Evolutionary conservation across 2,113 vertebrate genomes (phyloP).

Genomic region (Tapirus terrestris): DNA sequence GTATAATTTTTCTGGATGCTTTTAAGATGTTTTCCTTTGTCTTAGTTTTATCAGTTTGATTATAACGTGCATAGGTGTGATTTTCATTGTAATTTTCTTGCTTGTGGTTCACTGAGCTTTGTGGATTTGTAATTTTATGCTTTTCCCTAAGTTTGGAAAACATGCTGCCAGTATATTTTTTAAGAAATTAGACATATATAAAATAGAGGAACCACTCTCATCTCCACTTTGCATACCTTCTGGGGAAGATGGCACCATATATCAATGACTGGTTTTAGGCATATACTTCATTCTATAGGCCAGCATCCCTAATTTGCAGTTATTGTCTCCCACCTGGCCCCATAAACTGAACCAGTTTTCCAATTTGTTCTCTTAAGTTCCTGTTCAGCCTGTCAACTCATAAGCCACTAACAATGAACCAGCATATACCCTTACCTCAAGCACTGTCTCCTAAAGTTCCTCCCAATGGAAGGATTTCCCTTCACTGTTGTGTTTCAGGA

Average conservation of each 20-base stretch:
- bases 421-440: not conserved
- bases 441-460: not conserved
- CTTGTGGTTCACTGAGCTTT: not conserved
- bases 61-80: not conserved
- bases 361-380: not conserved
- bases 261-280: not conserved
- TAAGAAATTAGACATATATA: not conserved
- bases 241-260: not conserved
- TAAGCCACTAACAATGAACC: not conserved
- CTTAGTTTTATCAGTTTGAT: slow-evolving; percentile 11
- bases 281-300: not conserved
- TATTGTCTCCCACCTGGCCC: not conserved
- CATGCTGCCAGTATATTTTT: not conserved
- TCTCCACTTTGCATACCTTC: not conserved
- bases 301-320: not conserved
- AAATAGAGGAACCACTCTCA: not conserved
- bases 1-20: slow-evolving; percentile 4
- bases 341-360: not conserved
- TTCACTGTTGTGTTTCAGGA: not conserved
- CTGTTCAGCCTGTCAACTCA: not conserved
- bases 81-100: slow-evolving; percentile 13
- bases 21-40: not conserved
- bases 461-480: not conserved
- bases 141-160: slow-evolving; percentile 21
- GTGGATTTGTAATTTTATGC: not conserved